Evolutionary conservation across 1,140 invertebrate species (phyloP).

Genomic region (Trachymyrmex septentrionalis): DNA sequence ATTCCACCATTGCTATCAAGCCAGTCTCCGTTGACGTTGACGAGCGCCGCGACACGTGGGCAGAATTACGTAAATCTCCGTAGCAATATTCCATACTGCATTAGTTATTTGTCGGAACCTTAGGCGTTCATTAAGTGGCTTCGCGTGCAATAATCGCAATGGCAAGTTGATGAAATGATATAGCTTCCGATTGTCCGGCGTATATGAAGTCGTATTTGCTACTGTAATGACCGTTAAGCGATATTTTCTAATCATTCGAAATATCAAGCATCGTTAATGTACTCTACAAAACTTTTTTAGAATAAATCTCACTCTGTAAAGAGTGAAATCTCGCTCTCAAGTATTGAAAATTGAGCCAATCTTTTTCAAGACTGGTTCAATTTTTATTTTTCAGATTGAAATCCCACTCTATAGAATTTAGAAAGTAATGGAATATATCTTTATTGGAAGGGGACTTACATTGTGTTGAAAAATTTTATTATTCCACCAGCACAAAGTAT

Average conservation of each 20-base stretch:
- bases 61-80: constrained; percentile 46
- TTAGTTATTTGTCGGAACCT: constrained; percentile 22
- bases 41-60: constrained; percentile 30
- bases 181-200: not conserved
- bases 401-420: too few species aligned
- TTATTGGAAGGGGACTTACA: not conserved
- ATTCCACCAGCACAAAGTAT: not conserved
- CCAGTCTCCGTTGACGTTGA: constrained; percentile 27
- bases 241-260: not conserved
- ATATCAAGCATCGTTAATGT: not conserved
- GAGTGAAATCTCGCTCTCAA: too few species aligned
- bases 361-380: too few species aligned
- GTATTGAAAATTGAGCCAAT: too few species aligned
- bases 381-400: too few species aligned
- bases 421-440: not conserved
- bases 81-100: constrained; percentile 4
- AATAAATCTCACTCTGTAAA: too few species aligned
- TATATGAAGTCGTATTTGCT: not conserved
- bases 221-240: not conserved
- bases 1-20: constrained; percentile 16
- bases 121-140: constrained; percentile 6
- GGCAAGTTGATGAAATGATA: constrained; percentile 11
- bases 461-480: not conserved
- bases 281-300: too few species aligned
- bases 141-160: constrained; percentile 8